Base-by-base conservation (phyloP, 2,113 vertebrate genomes). In the Ciconia stormi region DNA sequence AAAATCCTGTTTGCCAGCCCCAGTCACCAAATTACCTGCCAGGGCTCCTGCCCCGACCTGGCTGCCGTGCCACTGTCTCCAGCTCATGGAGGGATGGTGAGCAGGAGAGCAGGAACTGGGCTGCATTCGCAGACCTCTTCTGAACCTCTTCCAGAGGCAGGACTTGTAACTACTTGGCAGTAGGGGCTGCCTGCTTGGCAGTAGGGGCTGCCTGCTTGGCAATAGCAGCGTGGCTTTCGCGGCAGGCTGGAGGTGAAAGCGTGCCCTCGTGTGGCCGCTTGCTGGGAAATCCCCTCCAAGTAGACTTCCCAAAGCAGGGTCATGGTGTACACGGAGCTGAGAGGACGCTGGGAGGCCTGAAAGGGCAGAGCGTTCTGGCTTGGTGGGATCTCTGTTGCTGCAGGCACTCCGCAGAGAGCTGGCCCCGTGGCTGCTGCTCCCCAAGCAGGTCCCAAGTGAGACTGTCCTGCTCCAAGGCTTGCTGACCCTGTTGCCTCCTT, bases 201-300 rank as follows among this genome's bases (percentile, higher is more conserved):
- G 4, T 3, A 6, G 11, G 29, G 42, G 10, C 52, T 78, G 12
- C n/a, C 25, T 46, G 49, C 53, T 2, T 3, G 8, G 62, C 40
- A 34, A 1, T 1, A 19, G 66, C 70, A 25, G 65, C 9, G 3
- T 3, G 49, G 46, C 67, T 73, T 8, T 66, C 3, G 2, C 4
- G 2, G 44, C 66, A 5, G 44, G 50, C 63, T 4, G 80, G 73
- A 84, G 73, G 87, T 13, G 53, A 25, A 72, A 38, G 93, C 16
- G 9, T 87, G 96, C 97, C 97, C 97, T 91, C 96, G 11, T 95
- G 95, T 94, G 97, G 97, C 87, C 15, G 32, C 73, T 67, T 49
- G 6, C 78, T 50, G 59, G 77, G 58, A 77, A 15, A 34, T 53
- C 56, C 11, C 25, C 19, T 16, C 38, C 52, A 0, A 14, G 27